Evolutionary conservation across 2,113 vertebrate genomes (phyloP).

Genomic region (Columba janthina): DNA sequence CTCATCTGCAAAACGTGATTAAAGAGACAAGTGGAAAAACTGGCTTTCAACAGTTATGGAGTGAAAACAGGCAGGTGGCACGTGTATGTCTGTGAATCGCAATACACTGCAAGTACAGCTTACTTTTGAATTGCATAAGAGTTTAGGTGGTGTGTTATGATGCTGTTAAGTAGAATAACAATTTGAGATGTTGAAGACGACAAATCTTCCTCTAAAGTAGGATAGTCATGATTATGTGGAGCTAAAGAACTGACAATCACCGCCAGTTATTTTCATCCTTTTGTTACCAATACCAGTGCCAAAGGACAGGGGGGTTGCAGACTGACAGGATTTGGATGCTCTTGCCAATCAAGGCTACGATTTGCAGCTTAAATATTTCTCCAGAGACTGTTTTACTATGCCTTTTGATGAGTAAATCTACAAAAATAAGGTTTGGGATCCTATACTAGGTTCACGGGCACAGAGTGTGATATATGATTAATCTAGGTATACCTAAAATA

Average conservation of each 20-base stretch:
- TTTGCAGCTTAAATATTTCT: background rate
- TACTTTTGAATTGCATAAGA: background rate
- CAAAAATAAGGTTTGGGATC: background rate
- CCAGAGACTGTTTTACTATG: background rate
- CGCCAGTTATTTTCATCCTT: background rate
- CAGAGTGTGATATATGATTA: fast-evolving
- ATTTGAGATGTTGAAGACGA: background rate
- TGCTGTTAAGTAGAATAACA: background rate
- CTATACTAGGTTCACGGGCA: background rate
- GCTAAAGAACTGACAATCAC: background rate
- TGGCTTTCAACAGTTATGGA: background rate
- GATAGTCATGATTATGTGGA: background rate
- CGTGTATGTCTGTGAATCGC: fast-evolving
- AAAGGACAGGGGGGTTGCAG: background rate
- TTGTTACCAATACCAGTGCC: background rate
- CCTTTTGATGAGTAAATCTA: background rate
- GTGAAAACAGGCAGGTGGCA: background rate
- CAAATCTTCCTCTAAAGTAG: background rate
- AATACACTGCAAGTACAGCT: background rate
- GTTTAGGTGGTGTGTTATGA: background rate
- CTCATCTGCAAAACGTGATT: background rate
- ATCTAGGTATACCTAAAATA: background rate
- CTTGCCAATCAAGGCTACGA: background rate
- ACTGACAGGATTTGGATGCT: background rate
- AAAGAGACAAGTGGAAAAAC: background rate